Conservation (phyloP, 2,888 invertebrate species). For the Eudasyphora cyanicolor region DNA sequence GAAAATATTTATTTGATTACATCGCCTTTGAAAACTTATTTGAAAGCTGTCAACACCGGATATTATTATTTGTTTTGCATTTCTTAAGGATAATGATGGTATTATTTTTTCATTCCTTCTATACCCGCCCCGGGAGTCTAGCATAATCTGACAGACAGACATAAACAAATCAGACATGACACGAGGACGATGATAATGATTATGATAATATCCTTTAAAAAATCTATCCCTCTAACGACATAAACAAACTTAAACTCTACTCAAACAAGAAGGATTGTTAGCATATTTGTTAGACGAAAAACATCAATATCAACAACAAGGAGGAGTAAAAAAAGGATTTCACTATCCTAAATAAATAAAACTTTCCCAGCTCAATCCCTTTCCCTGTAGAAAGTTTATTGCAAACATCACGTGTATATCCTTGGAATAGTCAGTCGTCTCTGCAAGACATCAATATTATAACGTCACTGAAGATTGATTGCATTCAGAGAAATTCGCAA, state of each 20-base stretch:
- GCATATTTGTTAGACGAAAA: conserved; percentile 7
- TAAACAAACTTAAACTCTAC: conserved; percentile 24
- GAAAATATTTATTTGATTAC: conserved; percentile 9
- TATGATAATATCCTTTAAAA: conserved; percentile 40
- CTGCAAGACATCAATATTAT: conserved; percentile 40
- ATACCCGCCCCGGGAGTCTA: conserved; percentile 23
- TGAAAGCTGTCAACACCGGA: conserved; percentile 65
- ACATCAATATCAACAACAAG: background rate
- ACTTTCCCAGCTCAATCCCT: background rate
- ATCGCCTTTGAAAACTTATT: conserved; percentile 12
- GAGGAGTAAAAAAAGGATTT: conserved; percentile 22
- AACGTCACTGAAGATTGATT: conserved; percentile 52
- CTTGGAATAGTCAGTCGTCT: background rate
- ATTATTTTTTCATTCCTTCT: background rate
- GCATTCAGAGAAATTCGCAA: conserved; percentile 23
- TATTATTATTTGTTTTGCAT: conserved; percentile 72
- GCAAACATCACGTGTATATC: no score
- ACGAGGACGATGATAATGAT: conserved; percentile 42
- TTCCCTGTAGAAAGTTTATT: no score
- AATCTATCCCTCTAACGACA: conserved; percentile 7
- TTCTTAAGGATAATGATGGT: conserved; percentile 26
- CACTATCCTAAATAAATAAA: conserved; percentile 43
- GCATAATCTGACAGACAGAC: background rate
- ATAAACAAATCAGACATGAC: conserved; percentile 39
- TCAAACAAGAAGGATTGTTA: conserved; percentile 7